These are phyloP conservation scores for Biston stratarius DNA, from an alignment of 2,888 invertebrate genomes.

Conservation along the genomic window DNA sequence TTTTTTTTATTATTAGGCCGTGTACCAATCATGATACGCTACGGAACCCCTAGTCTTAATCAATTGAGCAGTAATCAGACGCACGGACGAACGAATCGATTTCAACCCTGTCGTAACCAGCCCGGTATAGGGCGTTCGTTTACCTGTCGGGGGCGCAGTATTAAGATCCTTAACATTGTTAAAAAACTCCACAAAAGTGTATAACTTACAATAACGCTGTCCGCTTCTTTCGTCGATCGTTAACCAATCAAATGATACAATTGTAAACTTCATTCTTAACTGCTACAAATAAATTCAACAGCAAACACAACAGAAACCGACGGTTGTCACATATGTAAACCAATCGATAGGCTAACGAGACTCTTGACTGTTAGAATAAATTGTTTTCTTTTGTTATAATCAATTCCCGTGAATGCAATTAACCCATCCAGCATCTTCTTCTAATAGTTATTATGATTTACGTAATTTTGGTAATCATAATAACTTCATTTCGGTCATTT, in stretches of 20 bases:
- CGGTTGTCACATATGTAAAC: constrained; percentile 8
- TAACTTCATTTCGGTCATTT: constrained; percentile 69
- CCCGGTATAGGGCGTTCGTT: constrained; percentile 70
- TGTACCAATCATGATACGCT: constrained; percentile 69
- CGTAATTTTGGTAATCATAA: constrained; percentile 55
- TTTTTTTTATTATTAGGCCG: constrained; percentile 70
- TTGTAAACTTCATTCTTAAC: constrained; percentile 62
- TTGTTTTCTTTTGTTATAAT: constrained; percentile 57
- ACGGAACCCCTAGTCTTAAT: constrained; percentile 71
- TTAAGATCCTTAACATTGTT: constrained; percentile 79
- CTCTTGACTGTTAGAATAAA: constrained; percentile 51
- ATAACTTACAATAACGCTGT: constrained; percentile 77
- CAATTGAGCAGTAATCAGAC: constrained; percentile 82
- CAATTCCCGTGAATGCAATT: constrained; percentile 78
- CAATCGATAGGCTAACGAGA: constrained; percentile 9
- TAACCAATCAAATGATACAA: constrained; percentile 56
- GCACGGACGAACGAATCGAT: constrained; percentile 82
- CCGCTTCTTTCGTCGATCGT: constrained; percentile 52
- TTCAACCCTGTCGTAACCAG: constrained; percentile 79
- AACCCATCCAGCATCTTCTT: constrained; percentile 50
- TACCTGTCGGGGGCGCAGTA: constrained; percentile 75
- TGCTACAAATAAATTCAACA: constrained; percentile 62
- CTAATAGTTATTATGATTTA: constrained; percentile 48
- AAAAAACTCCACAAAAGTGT: constrained; percentile 81
- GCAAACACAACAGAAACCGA: constrained; percentile 37